Evolutionary conservation across 2,888 invertebrate species (phyloP), one percentile per base, ranked within the genome.

Genomic region (Tribolium freemani): DNA sequence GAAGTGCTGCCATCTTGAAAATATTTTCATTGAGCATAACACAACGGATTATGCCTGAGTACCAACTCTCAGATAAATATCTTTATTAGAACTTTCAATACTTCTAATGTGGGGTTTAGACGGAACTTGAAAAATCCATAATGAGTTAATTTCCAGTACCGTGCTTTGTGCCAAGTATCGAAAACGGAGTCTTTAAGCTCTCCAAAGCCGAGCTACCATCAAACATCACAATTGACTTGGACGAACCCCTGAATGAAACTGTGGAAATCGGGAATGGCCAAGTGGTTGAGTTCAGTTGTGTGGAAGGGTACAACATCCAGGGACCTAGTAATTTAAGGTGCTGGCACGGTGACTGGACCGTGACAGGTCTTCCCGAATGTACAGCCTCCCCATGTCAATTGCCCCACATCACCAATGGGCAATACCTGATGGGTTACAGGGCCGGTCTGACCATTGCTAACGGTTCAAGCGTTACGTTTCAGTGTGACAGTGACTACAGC

Each of bases 331-430:
- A 92, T 78, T 86, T 95, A 31, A 89, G 92, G 30, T 95, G 95
- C 82, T 93, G 93, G 89, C 91, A 93, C 75, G 95, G 95, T 2
- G 93, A 94, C 79, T 95, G 95, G 95, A 92, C 93, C 0, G 92
- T 92, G 0, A 90, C 91, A 6, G 90, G 90, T 58, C 90, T 92
- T 85, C 94, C 95, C 0, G 93, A 93, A 81, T 95, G 95, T 84
- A 90, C 64, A 5, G 60, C 84, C 91, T 93, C 91, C 0, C 92
- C 93, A 0, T 94, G 93, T 78, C 90, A 91, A 77, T 87, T 94
- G 2, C 93, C 93, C 0, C 87, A 88, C 3, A 90, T 94, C 10
- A 86, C 89, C 56, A 89, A 92, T 58, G 93, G 93, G 0, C 90
- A 90, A n/a, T 94, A 93, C 84, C 90, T 93, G 82, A 91, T 90